Conservation (phyloP, 2,113 vertebrate species). For the Dasyornis broadbenti region DNA sequence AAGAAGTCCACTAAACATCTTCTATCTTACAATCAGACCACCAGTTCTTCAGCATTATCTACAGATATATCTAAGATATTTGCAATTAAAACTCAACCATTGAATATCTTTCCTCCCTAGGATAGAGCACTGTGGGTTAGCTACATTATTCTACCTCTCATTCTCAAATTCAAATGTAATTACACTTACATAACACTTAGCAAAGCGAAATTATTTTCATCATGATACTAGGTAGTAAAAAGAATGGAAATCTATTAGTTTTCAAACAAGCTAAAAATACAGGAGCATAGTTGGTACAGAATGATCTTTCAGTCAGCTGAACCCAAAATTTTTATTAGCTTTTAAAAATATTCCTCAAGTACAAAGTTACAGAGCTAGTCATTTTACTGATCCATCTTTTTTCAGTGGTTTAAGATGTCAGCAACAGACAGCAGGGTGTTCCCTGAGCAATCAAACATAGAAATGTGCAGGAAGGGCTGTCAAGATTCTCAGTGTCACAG, state of each 20-base stretch:
- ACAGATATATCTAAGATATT: not conserved
- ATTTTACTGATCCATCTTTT: not conserved
- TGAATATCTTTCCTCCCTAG: not conserved
- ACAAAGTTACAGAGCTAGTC: not conserved
- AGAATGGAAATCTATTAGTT: not conserved
- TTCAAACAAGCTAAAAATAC: not conserved
- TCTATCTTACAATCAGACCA: not conserved
- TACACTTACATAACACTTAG: not conserved
- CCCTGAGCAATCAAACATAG: not conserved
- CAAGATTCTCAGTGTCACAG: not conserved
- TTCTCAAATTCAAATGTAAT: not conserved
- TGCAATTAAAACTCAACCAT: not conserved
- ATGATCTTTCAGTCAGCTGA: not conserved
- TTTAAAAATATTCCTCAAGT: not conserved
- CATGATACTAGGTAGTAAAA: not conserved
- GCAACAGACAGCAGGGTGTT: not conserved
- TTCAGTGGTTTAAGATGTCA: not conserved
- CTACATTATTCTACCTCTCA: not conserved
- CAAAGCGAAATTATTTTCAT: not conserved
- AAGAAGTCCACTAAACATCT: not conserved
- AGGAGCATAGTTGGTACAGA: not conserved
- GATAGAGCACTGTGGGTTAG: not conserved
- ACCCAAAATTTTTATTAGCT: not conserved
- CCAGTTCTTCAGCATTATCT: not conserved
- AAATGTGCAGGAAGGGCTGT: not conserved